Base-by-base conservation (phyloP, 2,797 vertebrate species). In the Apogon hyalosoma region DNA sequence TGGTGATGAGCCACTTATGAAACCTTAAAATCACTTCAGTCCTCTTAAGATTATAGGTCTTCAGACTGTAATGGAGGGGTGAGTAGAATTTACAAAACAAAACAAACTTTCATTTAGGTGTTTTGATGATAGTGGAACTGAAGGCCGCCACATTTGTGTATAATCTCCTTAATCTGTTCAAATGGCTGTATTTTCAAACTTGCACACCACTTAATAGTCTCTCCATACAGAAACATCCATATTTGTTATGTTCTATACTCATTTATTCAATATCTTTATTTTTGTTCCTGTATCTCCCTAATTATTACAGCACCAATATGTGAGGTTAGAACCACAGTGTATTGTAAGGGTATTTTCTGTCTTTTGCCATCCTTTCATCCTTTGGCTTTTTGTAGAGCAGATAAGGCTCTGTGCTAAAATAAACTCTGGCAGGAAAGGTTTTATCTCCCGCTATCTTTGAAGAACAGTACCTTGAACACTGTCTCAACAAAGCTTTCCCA, bases 401-500 rank as follows among this genome's bases (percentile, higher is more conserved):
- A 56, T 19, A 43, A 21, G 33, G 57, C n/a, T 55, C 72, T 41
- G 46, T 21, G 18, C 33, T 49, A 12, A 60, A 49, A 48, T 18
- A 28, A 33, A 19, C 70, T 69, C 63, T 53, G 36, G 40, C 50
- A 69, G 57, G 66, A 73, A 69, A 52, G 11, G 36, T 79, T 86
- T 75, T 72, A 70, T 87, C 68, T 77, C 51, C 21, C 16, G 3
- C 54, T 51, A 19, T 73, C 73, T 80, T 77, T 88, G 66, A 83
- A 68, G 71, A 79, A 68, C 57, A 67, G 59, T 66, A 57, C 69
- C 36, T 84, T 68, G 70, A 87, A 81, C 53, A 85, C 68, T 46
- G 45, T 50, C 66, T 72, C 66, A 82, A 80, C 79, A 86, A 87
- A 89, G 73, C 46, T 39, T 61, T 39, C 39, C 73, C 71, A 65